Evolutionary conservation across 2,797 vertebrate genomes (phyloP).

Genomic region (Anguilla megastoma): DNA sequence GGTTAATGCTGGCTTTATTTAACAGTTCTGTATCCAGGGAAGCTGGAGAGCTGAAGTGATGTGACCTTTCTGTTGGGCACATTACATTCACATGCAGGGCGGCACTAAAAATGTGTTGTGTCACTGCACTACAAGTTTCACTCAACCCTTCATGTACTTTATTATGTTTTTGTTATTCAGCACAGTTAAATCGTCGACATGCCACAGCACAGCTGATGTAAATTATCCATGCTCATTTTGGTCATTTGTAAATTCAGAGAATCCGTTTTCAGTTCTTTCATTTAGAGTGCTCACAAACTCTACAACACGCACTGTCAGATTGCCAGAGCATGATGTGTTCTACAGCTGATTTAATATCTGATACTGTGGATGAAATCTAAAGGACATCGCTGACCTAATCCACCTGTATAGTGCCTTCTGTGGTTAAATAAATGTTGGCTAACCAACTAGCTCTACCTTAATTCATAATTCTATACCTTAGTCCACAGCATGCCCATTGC

Average conservation of each 20-base stretch:
- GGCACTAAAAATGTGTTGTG: neutral
- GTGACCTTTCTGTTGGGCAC: neutral
- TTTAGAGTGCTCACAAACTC: neutral
- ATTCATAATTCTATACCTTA: neutral
- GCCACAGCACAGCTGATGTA: neutral
- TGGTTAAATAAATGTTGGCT: neutral
- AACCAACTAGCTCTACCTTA: neutral
- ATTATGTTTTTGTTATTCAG: neutral
- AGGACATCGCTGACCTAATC: neutral
- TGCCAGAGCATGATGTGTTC: neutral
- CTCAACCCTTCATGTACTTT: neutral
- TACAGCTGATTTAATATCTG: neutral
- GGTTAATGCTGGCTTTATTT: neutral
- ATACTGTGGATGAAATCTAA: neutral
- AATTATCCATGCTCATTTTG: neutral
- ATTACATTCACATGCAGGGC: neutral
- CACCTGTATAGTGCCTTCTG: neutral
- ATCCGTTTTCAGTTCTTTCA: neutral
- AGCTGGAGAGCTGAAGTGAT: neutral
- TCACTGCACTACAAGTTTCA: neutral
- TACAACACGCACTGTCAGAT: neutral
- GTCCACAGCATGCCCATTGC: neutral
- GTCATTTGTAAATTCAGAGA: neutral
- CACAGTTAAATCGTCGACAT: too few species aligned
- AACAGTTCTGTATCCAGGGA: neutral